A percentile compares a stretch with the other conserved stretches of the same genome.
Evolutionary conservation across 2,113 vertebrate genomes (phyloP).

Genomic region (Cromileptes altivelis): DNA sequence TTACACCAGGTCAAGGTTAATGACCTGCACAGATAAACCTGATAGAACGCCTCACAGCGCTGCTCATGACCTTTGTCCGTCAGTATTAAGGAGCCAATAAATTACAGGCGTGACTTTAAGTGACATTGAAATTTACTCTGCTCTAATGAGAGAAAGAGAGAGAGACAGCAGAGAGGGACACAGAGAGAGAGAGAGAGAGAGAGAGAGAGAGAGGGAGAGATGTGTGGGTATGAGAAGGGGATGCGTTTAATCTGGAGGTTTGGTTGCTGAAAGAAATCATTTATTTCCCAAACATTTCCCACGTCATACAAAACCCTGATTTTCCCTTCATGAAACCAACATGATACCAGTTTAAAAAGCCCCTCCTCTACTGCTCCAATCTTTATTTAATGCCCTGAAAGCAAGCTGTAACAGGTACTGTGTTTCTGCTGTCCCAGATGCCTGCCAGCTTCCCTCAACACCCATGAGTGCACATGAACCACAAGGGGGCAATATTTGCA

Average conservation of each 20-base stretch:
- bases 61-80: slow-evolving; percentile 82
- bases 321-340: background rate
- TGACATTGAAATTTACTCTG: slow-evolving; percentile 84
- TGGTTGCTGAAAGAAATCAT: background rate
- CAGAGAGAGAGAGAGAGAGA: background rate
- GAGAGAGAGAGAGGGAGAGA: background rate
- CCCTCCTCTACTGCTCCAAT: background rate
- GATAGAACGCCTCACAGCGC: slow-evolving; percentile 82
- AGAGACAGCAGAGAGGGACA: slow-evolving; percentile 20
- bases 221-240: background rate
- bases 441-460: slow-evolving; percentile 46
- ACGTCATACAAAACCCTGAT: background rate
- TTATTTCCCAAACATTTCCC: slow-evolving; percentile 6
- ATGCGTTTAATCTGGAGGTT: slow-evolving; percentile 6
- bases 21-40: slow-evolving; percentile 83
- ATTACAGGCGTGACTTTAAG: slow-evolving; percentile 84
- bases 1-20: slow-evolving; percentile 87
- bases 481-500: slow-evolving; percentile 98
- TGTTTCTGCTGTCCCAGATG: slow-evolving; percentile 51
- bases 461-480: slow-evolving; percentile 78
- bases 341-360: background rate
- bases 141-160: slow-evolving; percentile 72
- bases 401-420: background rate
- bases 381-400: slow-evolving; percentile 7
- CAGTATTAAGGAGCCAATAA: slow-evolving; percentile 85